phyloP scores from a whole-genome alignment of 2,888 invertebrate species.

The Hylaea fasciaria region DNA sequence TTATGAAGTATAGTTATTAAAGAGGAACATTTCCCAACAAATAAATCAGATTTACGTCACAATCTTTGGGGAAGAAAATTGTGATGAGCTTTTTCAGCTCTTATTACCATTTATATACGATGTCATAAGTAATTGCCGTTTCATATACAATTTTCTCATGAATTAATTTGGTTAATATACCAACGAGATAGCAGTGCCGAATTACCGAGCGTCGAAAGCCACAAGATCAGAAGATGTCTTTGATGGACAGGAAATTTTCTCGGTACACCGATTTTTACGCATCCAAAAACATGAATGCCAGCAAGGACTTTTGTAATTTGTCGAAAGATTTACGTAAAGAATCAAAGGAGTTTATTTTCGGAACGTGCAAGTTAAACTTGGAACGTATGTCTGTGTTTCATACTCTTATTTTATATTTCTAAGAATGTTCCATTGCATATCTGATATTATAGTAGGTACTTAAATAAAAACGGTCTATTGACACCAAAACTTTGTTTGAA shows the following conservation, averaged over 20 bases:
- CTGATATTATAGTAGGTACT: too few species aligned
- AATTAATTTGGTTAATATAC: slow-evolving; percentile 25
- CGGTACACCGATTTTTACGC: slow-evolving; percentile 50
- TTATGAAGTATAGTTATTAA: too few species aligned
- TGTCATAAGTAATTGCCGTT: slow-evolving; percentile 14
- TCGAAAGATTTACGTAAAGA: slow-evolving; percentile 47
- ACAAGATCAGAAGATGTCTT: slow-evolving; percentile 24
- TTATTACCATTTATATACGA: slow-evolving; percentile 15
- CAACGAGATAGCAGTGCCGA: slow-evolving; percentile 12
- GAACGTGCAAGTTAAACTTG: slow-evolving; percentile 13
- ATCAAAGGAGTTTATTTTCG: slow-evolving; percentile 37
- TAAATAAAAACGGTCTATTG: too few species aligned
- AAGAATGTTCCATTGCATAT: too few species aligned
- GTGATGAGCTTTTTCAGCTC: background rate
- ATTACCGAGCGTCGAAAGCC: slow-evolving; percentile 6
- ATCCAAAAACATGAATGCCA: slow-evolving; percentile 40
- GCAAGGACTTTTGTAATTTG: slow-evolving; percentile 42
- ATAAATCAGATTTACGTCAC: slow-evolving; percentile 7
- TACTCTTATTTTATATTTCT: background rate
- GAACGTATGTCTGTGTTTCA: background rate
- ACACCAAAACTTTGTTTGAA: too few species aligned
- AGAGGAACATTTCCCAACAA: background rate
- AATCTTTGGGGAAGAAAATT: slow-evolving; percentile 1
- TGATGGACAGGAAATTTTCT: slow-evolving; percentile 37
- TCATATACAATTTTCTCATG: slow-evolving; percentile 20